Evolutionary conservation across 2,113 vertebrate species (phyloP), one percentile per base, ranked within the genome.

Genomic region (Tupaia tana): DNA sequence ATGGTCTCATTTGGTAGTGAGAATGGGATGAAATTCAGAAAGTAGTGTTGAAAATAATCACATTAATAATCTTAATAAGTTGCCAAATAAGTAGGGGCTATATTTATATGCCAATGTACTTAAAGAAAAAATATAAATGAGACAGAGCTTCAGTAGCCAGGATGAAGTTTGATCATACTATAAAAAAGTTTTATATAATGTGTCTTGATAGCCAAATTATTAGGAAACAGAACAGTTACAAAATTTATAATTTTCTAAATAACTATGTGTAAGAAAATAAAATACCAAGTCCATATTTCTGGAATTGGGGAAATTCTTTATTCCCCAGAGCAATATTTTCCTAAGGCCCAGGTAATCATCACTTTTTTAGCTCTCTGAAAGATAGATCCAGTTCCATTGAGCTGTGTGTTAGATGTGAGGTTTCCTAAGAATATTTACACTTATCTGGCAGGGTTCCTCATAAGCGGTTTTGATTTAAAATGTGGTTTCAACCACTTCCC

Each of bases 401-500:
- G 25, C 82, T 79, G 29, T 82, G 52, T 79, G 10, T 92, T 92
- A 43, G 9, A 66, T 78, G 66, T 89, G 79, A 95, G n/a, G 73
- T 93, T 97, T 96, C 86, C 82, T 15, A 3, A 89, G 27, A 34
- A 92, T 89, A 94, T 95, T 96, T 93, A 91, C 22, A 89, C 77
- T 93, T 83, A 43, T 74, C 89, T 96, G 93, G 93, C 86, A 93
- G 71, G 71, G 69, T 87, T 91, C 75, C 86, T 90, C 89, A 67
- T 80, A 84, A 92, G 64, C 1, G 1, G 89, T 96, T 96, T 93
- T 94, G 97, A 95, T 87, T 92, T 96, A 63, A 96, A 94, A 95
- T 93, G 96, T 89, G 86, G 94, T 92, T 97, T 98, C 43, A 96
- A 66, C 96, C 78, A 93, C 89, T 93, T 97, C 91, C 86, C 81